A percentile compares a stretch with the other conserved stretches of the same genome.
Conservation (phyloP, 2,888 invertebrate genomes). For the Ephialtes manifestator region DNA sequence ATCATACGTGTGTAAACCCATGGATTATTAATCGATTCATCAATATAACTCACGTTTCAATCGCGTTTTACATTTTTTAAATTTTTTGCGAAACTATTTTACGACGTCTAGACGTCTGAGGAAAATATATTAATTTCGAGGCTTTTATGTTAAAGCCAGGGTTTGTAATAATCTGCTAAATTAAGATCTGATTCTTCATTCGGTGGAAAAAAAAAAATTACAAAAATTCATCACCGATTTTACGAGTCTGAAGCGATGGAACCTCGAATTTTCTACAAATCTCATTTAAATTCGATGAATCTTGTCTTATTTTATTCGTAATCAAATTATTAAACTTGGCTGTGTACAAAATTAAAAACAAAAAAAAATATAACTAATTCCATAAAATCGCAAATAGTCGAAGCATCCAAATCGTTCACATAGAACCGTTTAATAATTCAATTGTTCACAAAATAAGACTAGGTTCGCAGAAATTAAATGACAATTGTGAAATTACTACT, state of each 20-base stretch:
- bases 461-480: not conserved
- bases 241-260: too few relatives aligned
- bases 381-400: too few relatives aligned
- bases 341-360: too few relatives aligned
- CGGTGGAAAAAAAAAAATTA: not conserved
- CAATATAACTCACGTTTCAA: slow-evolving; percentile 44
- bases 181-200: slow-evolving; percentile 15
- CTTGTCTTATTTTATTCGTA: too few relatives aligned
- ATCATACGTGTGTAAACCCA: slow-evolving; percentile 26
- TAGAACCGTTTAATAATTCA: too few relatives aligned
- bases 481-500: not conserved
- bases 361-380: too few relatives aligned
- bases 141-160: not conserved
- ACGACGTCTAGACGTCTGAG: not conserved
- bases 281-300: too few relatives aligned
- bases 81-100: slow-evolving; percentile 5
- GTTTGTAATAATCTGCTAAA: slow-evolving; percentile 10
- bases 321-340: too few relatives aligned
- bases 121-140: not conserved
- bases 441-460: too few relatives aligned
- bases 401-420: too few relatives aligned
- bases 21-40: slow-evolving; percentile 62
- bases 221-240: not conserved
- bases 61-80: slow-evolving; percentile 34
- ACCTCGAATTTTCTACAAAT: too few relatives aligned